Evolutionary conservation across 2,113 vertebrate species (phyloP), one percentile per base, ranked within the genome.

Genomic region (Anolis sagrei): DNA sequence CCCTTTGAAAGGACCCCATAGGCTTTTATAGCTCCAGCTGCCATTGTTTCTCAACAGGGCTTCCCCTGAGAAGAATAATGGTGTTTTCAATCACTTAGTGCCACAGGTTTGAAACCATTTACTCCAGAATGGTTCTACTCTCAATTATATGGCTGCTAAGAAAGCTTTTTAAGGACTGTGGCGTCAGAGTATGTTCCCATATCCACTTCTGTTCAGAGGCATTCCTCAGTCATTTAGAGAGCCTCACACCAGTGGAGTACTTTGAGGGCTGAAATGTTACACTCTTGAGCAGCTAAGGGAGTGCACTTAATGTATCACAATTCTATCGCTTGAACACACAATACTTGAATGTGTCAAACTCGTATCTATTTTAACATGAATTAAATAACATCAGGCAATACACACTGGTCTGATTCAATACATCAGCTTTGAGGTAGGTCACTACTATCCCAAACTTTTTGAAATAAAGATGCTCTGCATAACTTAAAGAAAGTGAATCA

Each of bases 251-350:
- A 89, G 79, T 77, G 76, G 54, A 0, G 89, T 90, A 85, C 92
- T 90, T 93, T 93, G 88, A 89, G 86, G 74, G 92, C 90, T 94
- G 92, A 90, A 92, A 88, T 58, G 86, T 94, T 92, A 93, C 84
- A 83, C 18, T 86, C 90, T 92, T 93, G 90, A 89, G 92, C 89
- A 94, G 94, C 85, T 92, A 86, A 90, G 92, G 91, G 94, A 95
- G 76, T 82, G 81, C 90, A 86, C 88, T 93, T 90, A 68, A 80
- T 92, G 76, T 91, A 82, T 91, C 79, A 86, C 89, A 92, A 93
- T 92, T 88, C 85, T 90, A 92, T 91, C 66, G 87, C 88, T 83
- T 92, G 92, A 95, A 91, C 82, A 87, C 90, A 86, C 93, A 90
- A 32, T 90, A 86, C 68, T 86, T 92, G 88, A 86, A 36, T 34